Base-by-base conservation (phyloP, 2,888 invertebrate species). In the Itoplectis maculator region DNA sequence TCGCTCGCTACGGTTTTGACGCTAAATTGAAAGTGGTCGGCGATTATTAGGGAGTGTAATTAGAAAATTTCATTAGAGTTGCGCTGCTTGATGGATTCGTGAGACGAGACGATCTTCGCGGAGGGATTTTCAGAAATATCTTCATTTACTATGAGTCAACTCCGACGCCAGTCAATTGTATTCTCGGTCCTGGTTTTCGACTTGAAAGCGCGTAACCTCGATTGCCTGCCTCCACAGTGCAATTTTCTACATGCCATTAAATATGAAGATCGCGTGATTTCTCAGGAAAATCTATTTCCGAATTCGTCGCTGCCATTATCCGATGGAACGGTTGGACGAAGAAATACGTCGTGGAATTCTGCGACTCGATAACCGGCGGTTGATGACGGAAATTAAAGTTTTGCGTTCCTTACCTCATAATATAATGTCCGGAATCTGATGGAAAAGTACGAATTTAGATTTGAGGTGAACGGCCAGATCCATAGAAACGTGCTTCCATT, bases 1-100 rank as follows among this genome's bases (percentile, higher is more conserved):
- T 68, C 7, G 51, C 20, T 20, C 9, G 8, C 18, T 51, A 18
- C 9, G 20, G 51, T 51, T 18, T 51, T 20, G 20, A 51, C 9
- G 20, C 18, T 51, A 20, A 51, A 51, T 20, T 51, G 18, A 9
- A 51, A 20, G 51, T 51, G 51, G 20, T 20, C 6, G 1, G 51
- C 18, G 18, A 51, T 51, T 51, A 51, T 51, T 20, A 9, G 51
- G 18, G 20, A 51, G 51, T 51, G 51, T 18, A 18, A 51, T 51
- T 51, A 18, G 20, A 0, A 51, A 51, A 51, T 51, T 51, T 51
- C 7, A 51, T 51, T 20, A 18, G 49, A n/a, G 18, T 8, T 18
- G 18, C 15, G 49, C 49, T 18, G 18, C 5, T 5, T 29, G 29
- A 29, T 29, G 18, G 18, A 15, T 18, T 18, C 15, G 7, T 18